Evolutionary conservation across 2,888 invertebrate species (phyloP).

Genomic region (Mechanitis mazaeus): DNA sequence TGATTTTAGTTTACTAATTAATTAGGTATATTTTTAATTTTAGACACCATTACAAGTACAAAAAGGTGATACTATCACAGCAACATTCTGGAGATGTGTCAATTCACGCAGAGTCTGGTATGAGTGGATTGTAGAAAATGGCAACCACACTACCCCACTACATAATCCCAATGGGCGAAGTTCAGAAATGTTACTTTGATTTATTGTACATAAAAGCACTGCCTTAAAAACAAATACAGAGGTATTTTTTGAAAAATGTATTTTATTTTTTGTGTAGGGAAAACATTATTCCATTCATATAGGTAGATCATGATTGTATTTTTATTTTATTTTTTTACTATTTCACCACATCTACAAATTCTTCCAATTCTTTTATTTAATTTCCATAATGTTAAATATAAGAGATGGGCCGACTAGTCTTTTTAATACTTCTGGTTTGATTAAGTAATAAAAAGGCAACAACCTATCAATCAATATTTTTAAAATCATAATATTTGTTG

Average conservation of each 20-base stretch:
- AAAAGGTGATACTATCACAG: constrained; percentile 82
- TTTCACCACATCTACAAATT: too few relatives aligned
- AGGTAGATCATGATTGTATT: too few relatives aligned
- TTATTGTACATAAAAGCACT: constrained; percentile 18
- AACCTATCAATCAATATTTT: too few relatives aligned
- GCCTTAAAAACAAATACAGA: constrained; percentile 10
- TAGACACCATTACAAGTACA: constrained; percentile 85
- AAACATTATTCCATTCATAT: too few relatives aligned
- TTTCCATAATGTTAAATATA: too few relatives aligned
- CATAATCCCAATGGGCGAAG: constrained; percentile 64
- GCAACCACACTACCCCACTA: constrained; percentile 47
- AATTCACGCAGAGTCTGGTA: constrained; percentile 94
- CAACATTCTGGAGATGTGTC: constrained; percentile 92
- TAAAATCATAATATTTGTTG: too few relatives aligned
- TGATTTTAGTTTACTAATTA: background rate
- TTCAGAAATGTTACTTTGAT: constrained; percentile 69
- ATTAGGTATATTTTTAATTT: constrained; percentile 23
- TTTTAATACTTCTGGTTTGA: too few relatives aligned
- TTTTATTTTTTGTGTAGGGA: background rate
- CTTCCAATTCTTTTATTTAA: too few relatives aligned
- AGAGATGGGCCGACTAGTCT: too few relatives aligned
- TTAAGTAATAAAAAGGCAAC: too few relatives aligned
- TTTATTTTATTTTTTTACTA: too few relatives aligned
- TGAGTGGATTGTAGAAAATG: constrained; percentile 86
- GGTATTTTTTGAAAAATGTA: constrained; percentile 6